Evolutionary conservation across 2,888 invertebrate species (phyloP).

Genomic region (Leptinotarsa tumamoca): DNA sequence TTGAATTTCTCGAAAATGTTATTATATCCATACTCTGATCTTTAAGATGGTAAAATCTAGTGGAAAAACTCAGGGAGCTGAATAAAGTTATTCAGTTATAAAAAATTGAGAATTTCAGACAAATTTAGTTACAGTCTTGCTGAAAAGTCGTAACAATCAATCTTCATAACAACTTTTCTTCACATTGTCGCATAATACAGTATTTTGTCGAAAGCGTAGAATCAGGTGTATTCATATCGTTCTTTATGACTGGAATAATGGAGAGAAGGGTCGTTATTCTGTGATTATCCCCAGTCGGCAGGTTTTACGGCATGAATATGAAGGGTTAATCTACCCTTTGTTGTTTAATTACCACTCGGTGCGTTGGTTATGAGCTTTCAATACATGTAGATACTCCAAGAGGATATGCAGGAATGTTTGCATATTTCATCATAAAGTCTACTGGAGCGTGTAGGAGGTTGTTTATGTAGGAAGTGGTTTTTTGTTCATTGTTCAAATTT

Average conservation of each 20-base stretch:
- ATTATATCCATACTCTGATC: no score
- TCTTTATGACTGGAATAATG: neutral
- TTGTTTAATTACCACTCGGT: conserved; percentile 5
- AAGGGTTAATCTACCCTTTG: conserved; percentile 17
- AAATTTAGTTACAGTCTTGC: no score
- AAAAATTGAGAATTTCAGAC: no score
- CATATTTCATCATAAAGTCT: neutral
- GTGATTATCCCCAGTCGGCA: conserved; percentile 1
- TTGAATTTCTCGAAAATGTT: no score
- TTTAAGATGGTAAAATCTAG: no score
- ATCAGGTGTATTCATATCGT: neutral
- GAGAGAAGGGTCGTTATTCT: neutral
- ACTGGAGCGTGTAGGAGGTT: no score
- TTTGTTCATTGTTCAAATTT: no score
- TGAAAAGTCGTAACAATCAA: no score
- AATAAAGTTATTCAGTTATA: no score
- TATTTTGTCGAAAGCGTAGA: neutral
- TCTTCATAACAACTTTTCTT: neutral
- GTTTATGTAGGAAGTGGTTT: no score
- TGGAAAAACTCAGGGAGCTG: no score
- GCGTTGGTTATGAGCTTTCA: neutral
- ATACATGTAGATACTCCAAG: neutral
- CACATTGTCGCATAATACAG: neutral
- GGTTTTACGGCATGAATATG: conserved; percentile 15
- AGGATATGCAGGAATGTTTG: neutral